Conservation (phyloP, 2,888 invertebrate genomes). For the Melieria crassipennis region DNA sequence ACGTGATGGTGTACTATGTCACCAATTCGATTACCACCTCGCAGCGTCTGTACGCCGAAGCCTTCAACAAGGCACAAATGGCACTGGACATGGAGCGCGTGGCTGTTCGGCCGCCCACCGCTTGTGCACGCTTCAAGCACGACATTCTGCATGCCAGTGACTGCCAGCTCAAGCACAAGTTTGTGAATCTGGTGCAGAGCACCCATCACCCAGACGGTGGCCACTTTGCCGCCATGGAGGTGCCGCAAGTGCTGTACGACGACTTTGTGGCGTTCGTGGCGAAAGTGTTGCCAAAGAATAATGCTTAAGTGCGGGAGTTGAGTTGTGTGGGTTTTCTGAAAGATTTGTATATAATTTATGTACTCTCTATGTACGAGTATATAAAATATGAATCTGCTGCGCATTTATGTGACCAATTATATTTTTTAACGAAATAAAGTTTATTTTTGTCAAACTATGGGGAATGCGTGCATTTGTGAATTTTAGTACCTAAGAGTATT, state of each 20-base stretch:
- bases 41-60: slow-evolving; percentile 76
- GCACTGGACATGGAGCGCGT: slow-evolving; percentile 64
- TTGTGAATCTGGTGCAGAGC: slow-evolving; percentile 74
- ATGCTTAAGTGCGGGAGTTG: too few species aligned
- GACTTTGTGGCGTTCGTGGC: slow-evolving; percentile 74
- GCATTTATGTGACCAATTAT: background rate
- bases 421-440: slow-evolving; percentile 1
- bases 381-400: background rate
- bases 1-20: slow-evolving; percentile 84
- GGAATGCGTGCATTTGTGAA: too few species aligned
- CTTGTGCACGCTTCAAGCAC: slow-evolving; percentile 77
- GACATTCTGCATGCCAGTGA: slow-evolving; percentile 74
- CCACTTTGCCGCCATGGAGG: slow-evolving; percentile 87
- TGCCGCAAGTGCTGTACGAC: slow-evolving; percentile 75
- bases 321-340: too few species aligned
- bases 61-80: slow-evolving; percentile 54
- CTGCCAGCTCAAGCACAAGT: slow-evolving; percentile 71
- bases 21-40: slow-evolving; percentile 78
- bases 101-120: slow-evolving; percentile 75
- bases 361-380: too few species aligned
- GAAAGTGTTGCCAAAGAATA: slow-evolving; percentile 48
- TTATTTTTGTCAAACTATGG: background rate
- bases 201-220: slow-evolving; percentile 77
- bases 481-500: too few species aligned
- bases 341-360: too few species aligned